Evolutionary conservation across 1,140 invertebrate genomes (phyloP), one percentile per base, ranked within the genome.

Genomic region (Drosophila jambulina): DNA sequence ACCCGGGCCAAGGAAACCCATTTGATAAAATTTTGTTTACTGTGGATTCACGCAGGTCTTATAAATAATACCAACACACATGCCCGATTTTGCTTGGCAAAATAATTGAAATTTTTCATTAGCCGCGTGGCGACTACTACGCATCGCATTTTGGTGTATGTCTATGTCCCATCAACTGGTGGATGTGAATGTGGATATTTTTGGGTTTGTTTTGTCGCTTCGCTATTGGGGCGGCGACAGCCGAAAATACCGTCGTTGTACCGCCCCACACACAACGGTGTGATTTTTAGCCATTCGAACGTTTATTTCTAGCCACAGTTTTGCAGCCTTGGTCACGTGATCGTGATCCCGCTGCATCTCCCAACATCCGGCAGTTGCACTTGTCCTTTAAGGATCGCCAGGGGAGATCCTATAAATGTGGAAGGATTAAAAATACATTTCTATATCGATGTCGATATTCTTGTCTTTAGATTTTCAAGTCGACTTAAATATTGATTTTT

Each of bases 41-140:
- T 36, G 67, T 54, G 38, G 36, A 67, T 54, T 45, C 23, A 70
- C 67, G 67, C 67, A 70, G 67, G n/a, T 70, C 48, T 70, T 69
- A 71, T 71, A 71, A 57, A 56, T 40, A 60, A 34, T 25, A 36
- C 13, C 32, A 36, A 48, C 32, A 36, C 27, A 43, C 54, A 40
- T 53, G 48, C 25, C 12, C 49, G 64, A 77, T 60, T 62, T 54
- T 29, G 58, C 69, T 59, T 77, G 75, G 75, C 75, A 78, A 78
- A 78, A 78, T 78, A 78, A 78, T 78, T 78, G 65, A 78, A 78
- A 71, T 78, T 62, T 78, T 42, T 78, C 25, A 15, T 76, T 78
- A 29, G 48, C 62, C 72, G 75, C 75, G 72, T 68, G 62, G 74
- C 63, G 62, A 57, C 63, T 77, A 78, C 76, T 78, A 78, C 76